Evolutionary conservation across 2,113 vertebrate genomes (phyloP), one percentile per base, ranked within the genome.

Genomic region (Thomomys bottae): DNA sequence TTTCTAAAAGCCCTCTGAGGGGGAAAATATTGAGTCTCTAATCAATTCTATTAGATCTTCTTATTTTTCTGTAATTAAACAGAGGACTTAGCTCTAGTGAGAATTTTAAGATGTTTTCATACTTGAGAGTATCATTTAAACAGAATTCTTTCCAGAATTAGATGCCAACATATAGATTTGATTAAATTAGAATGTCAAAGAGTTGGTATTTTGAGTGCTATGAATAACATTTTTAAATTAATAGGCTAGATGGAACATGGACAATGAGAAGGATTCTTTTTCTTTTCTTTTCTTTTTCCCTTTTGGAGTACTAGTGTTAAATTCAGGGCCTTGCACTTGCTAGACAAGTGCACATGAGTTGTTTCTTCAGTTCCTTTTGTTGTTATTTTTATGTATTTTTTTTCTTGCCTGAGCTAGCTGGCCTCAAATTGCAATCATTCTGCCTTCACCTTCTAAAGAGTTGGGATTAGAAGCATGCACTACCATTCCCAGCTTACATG

Each of bases 71-170:
- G 7, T 86, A 88, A 89, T 85, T 92, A 89, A 87, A 79, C 14
- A n/a, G 36, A 82, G 75, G 38, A 87, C 3, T 72, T 67, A 89
- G 32, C 70, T 54, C 54, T 23, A n/a, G 30, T 34, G n/a, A 59
- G 49, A 49, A 94, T 49, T 83, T 84, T 70, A 45, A 90, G 61
- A 63, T 8, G 54, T 79, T 64, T 34, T 38, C 67, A 18, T 15
- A 7, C 90, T 72, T 94, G n/a, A 87, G 40, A 34, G 84, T 32
- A 84, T 87, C 68, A 89, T 79, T 90, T 91, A 66, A 70, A 80
- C 4, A 78, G 40, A 92, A 84, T 73, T 84, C 12, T 64, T 93
- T 88, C 76, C 17, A 82, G 36, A 90, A 82, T 70, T 70, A 54
- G 2, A 84, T 66, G 59, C 2, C 66, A 88, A 85, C 3, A 3